A percentile compares a stretch with the other conserved stretches of the same genome.
phyloP scores from a whole-genome alignment of 1,140 invertebrate species.

The Bombus waltoni region DNA sequence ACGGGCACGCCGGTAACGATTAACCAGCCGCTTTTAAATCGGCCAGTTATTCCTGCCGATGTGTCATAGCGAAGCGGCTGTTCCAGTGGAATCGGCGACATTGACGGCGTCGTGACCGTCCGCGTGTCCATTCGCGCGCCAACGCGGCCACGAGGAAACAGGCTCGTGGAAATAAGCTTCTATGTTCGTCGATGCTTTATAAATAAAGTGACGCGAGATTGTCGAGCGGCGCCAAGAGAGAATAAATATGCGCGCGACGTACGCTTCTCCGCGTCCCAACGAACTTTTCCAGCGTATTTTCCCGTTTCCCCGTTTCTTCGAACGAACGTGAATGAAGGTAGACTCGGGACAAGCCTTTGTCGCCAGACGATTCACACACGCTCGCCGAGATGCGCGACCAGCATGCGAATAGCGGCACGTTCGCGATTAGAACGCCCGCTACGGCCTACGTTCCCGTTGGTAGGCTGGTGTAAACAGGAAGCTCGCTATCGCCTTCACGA shows the following conservation, averaged over 20 bases:
- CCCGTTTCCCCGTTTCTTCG: conserved; percentile 30
- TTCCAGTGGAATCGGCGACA: conserved; percentile 22
- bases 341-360: conserved; percentile 9
- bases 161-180: not conserved
- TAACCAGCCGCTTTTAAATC: conserved; percentile 46
- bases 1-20: conserved; percentile 23
- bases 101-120: not conserved
- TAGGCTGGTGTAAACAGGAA: conserved; percentile 35
- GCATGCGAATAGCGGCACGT: conserved; percentile 42
- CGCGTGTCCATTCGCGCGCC: not conserved
- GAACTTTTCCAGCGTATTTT: conserved; percentile 22
- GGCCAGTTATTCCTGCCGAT: conserved; percentile 27
- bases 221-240: conserved; percentile 15
- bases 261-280: not conserved
- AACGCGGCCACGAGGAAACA: conserved; percentile 26
- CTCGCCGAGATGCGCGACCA: not conserved
- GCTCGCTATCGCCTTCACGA: conserved; percentile 3
- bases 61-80: conserved; percentile 7
- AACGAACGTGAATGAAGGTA: conserved; percentile 44
- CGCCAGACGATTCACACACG: conserved; percentile 18
- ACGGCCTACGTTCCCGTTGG: conserved; percentile 5
- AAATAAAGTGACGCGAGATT: conserved; percentile 30
- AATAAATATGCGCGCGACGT: conserved; percentile 15
- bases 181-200: conserved; percentile 12
- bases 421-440: conserved; percentile 31